A percentile compares a stretch with the other conserved stretches of the same genome.
These are phyloP conservation scores for Poliocrania exsul DNA, from an alignment of 2,797 vertebrate genomes.

Conservation along the genomic window DNA sequence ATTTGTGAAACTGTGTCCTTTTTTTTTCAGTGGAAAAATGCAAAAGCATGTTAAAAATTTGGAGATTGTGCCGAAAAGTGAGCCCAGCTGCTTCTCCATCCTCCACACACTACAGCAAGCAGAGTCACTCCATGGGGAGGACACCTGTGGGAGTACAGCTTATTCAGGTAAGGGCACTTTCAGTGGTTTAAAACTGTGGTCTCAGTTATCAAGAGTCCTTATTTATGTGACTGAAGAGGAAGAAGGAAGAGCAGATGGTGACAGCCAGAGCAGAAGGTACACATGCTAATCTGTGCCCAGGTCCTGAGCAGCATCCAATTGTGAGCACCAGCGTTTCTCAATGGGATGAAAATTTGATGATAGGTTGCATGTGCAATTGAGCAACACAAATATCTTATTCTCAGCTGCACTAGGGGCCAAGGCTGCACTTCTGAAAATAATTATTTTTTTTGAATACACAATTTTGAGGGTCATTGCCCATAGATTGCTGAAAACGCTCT, in stretches of 20 bases:
- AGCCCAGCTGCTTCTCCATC: neutral
- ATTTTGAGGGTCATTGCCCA: conserved; percentile 70
- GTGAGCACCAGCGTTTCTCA: neutral
- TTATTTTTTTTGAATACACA: conserved; percentile 36
- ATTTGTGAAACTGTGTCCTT: neutral
- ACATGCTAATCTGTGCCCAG: neutral
- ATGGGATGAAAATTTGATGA: conserved; percentile 7
- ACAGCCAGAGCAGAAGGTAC: neutral
- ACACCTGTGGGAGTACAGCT: neutral
- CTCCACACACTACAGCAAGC: neutral
- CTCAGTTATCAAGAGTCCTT: neutral
- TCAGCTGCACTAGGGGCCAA: neutral
- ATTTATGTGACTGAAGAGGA: neutral
- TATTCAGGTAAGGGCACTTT: neutral
- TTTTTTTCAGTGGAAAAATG: neutral
- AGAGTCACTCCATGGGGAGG: neutral
- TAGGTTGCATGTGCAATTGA: conserved; percentile 42
- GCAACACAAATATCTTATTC: conserved; percentile 59
- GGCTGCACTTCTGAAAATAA: conserved; percentile 53
- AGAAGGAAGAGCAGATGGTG: neutral
- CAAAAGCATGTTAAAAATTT: neutral
- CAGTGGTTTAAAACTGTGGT: neutral
- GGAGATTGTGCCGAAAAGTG: neutral
- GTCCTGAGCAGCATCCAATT: neutral
- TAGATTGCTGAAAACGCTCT: conserved; percentile 53